A percentile compares a stretch with the other conserved stretches of the same genome.
These are phyloP conservation scores for Cossypha niveicapilla DNA, from an alignment of 2,797 vertebrate species.

Conservation along the genomic window DNA sequence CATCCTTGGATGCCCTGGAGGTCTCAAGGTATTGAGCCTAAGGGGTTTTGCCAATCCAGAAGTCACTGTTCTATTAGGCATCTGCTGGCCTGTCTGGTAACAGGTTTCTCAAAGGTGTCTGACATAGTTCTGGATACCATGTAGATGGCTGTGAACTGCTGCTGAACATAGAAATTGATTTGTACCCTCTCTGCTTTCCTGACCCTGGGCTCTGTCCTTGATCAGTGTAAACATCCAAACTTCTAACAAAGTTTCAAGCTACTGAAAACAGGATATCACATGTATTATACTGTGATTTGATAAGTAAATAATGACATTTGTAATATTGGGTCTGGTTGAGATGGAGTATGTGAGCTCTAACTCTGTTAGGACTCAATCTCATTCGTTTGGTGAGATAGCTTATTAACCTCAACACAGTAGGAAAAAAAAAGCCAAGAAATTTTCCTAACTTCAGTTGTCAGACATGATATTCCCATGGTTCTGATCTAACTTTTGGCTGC, in stretches of 20 bases:
- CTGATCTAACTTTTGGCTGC: neutral
- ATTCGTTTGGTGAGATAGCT: neutral
- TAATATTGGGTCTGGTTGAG: neutral
- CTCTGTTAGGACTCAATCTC: neutral
- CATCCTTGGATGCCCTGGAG: neutral
- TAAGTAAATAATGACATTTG: neutral
- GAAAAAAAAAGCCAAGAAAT: neutral
- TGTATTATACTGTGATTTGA: neutral
- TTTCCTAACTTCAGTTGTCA: neutral
- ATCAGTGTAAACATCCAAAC: neutral
- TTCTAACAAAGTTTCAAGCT: neutral
- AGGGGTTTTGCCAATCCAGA: neutral
- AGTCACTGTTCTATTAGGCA: neutral
- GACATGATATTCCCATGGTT: neutral
- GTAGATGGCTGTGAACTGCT: neutral
- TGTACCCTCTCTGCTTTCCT: neutral
- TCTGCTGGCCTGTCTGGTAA: neutral
- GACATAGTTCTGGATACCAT: neutral
- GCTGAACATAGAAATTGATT: neutral
- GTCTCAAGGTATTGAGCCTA: neutral
- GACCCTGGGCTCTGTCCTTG: fast-evolving
- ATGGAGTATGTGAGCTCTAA: neutral
- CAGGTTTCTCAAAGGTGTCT: neutral
- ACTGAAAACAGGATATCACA: neutral
- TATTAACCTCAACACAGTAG: neutral